Evolutionary conservation across 2,797 vertebrate genomes (phyloP).

Genomic region (Antennarius maculatus): DNA sequence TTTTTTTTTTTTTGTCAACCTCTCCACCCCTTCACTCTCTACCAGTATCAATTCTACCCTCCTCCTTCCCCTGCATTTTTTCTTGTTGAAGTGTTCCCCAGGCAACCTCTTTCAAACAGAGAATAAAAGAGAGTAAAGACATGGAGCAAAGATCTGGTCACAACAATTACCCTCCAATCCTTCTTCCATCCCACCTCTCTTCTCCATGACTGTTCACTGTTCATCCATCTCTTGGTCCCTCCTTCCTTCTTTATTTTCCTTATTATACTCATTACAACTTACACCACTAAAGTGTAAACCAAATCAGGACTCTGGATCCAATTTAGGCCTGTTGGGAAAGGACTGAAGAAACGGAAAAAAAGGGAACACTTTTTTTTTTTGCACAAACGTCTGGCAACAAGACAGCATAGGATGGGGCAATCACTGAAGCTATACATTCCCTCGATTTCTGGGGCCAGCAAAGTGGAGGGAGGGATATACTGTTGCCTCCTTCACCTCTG

Average conservation of each 20-base stretch:
- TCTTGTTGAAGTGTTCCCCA: conserved; percentile 69
- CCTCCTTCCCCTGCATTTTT: conserved; percentile 73
- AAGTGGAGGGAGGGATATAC: conserved; percentile 25
- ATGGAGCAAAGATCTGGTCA: conserved; percentile 70
- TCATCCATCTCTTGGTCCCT: conserved; percentile 40
- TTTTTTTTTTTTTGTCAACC: conserved; percentile 43
- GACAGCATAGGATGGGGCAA: conserved; percentile 50
- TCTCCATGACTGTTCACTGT: conserved; percentile 32
- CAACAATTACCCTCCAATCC: conserved; percentile 74
- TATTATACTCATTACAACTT: conserved; percentile 35
- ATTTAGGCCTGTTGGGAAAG: conserved; percentile 50
- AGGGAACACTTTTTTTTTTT: neutral
- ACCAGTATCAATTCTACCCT: conserved; percentile 55
- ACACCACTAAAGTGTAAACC: conserved; percentile 43
- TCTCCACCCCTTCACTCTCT: conserved; percentile 54
- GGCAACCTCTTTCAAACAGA: conserved; percentile 81
- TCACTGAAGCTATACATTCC: conserved; percentile 27
- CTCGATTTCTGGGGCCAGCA: conserved; percentile 12
- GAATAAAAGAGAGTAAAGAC: conserved; percentile 78
- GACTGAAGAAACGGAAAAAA: conserved; percentile 23
- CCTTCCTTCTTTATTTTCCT: conserved; percentile 14
- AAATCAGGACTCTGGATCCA: conserved; percentile 46
- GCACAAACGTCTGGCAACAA: conserved; percentile 49
- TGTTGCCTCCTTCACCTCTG: conserved; percentile 33
- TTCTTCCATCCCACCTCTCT: conserved; percentile 51